Percentiles rank a stretch among this genome's conserved stretches.
Evolutionary conservation across 1,140 invertebrate genomes (phyloP).

Genomic region (Drosophila tani): DNA sequence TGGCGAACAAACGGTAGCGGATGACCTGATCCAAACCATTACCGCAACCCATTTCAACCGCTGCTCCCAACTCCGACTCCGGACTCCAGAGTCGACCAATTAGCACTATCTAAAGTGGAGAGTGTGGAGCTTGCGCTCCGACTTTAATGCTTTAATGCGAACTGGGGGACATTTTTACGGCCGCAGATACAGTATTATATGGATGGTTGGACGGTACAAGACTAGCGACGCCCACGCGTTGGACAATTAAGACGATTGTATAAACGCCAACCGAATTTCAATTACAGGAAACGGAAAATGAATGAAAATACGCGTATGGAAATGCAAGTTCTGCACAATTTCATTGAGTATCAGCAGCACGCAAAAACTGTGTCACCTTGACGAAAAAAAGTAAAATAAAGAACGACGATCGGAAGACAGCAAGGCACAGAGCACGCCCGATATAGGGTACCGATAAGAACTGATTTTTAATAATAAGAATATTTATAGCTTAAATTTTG

Average conservation of each 20-base stretch:
- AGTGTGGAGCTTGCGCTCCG: neutral
- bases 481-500: neutral
- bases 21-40: conserved; percentile 45
- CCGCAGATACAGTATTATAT: neutral
- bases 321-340: conserved; percentile 52
- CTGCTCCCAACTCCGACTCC: conserved; percentile 4
- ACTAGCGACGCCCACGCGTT: conserved; percentile 22
- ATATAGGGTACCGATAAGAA: neutral
- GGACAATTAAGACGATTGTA: conserved; percentile 35
- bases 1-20: conserved; percentile 43
- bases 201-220: neutral
- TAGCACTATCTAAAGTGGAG: conserved; percentile 35
- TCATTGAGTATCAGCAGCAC: conserved; percentile 50
- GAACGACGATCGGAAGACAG: conserved; percentile 22
- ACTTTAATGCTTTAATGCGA: conserved; percentile 18
- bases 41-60: conserved; percentile 24
- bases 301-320: conserved; percentile 71
- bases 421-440: neutral
- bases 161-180: conserved; percentile 27
- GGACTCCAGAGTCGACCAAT: conserved; percentile 26
- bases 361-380: conserved; percentile 74
- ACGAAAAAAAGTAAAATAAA: conserved; percentile 26
- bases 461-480: neutral
- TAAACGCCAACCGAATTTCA: conserved; percentile 55
- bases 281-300: conserved; percentile 73